Conservation (phyloP, 2,888 invertebrate genomes). For the Andrena flavipes region DNA sequence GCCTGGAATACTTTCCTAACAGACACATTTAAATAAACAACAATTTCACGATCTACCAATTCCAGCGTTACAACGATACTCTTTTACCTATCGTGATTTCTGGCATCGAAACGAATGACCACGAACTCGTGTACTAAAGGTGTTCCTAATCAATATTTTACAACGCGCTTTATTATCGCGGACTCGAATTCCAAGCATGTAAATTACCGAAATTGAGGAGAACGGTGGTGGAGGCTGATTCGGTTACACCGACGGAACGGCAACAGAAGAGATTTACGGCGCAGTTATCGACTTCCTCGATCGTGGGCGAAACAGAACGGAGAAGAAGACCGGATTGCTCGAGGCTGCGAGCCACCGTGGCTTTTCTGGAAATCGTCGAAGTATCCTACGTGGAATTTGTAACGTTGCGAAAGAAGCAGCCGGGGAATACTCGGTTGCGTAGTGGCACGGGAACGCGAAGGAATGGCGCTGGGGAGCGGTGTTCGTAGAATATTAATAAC, state of each 20-base stretch:
- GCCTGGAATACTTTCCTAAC: too few relatives aligned
- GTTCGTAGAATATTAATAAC: constrained; percentile 78
- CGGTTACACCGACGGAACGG: neutral
- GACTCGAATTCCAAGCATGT: constrained; percentile 17
- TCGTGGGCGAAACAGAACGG: constrained; percentile 8
- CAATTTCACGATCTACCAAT: too few relatives aligned
- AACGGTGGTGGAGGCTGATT: neutral
- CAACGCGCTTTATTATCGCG: constrained; percentile 28
- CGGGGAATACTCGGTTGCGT: constrained; percentile 34
- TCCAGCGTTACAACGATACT: neutral
- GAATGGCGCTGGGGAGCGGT: constrained; percentile 67
- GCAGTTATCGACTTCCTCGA: constrained; percentile 40
- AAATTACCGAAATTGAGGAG: constrained; percentile 15
- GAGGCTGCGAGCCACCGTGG: constrained; percentile 29
- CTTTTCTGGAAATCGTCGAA: constrained; percentile 67
- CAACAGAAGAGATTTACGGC: constrained; percentile 22
- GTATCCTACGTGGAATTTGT: constrained; percentile 65
- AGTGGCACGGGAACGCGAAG: constrained; percentile 59
- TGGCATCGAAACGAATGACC: neutral
- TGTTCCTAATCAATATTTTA: constrained; percentile 39
- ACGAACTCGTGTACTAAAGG: neutral
- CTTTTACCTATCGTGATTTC: neutral
- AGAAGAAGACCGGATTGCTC: constrained; percentile 24
- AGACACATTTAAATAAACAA: too few relatives aligned
- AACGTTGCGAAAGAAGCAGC: constrained; percentile 53